phyloP scores from a whole-genome alignment of 2,888 invertebrate genomes.

The Marronus borbonicus region DNA sequence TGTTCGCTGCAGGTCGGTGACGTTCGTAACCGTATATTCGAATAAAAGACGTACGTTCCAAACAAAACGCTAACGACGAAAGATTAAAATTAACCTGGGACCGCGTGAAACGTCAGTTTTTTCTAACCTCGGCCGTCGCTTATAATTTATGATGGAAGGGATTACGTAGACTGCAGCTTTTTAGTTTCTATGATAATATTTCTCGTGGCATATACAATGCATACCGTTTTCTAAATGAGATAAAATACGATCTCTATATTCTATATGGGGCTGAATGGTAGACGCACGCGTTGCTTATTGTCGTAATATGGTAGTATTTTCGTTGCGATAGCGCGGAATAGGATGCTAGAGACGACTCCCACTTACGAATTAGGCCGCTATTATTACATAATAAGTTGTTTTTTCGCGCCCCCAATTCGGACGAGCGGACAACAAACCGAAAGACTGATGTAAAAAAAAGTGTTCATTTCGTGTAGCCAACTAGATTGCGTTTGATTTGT shows the following conservation, averaged over 20 bases:
- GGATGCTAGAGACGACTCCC: constrained; percentile 25
- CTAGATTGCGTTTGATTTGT: constrained; percentile 35
- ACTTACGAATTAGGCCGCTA: constrained; percentile 27
- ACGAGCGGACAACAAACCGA: constrained; percentile 16
- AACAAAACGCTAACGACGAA: constrained; percentile 38
- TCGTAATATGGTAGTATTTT: constrained; percentile 34
- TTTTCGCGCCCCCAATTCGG: constrained; percentile 20
- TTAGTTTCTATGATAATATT: constrained; percentile 58
- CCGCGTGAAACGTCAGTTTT: constrained; percentile 52
- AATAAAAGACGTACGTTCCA: constrained; percentile 50
- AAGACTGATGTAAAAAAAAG: constrained; percentile 36
- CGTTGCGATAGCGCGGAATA: constrained; percentile 32
- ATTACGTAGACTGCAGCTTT: constrained; percentile 59
- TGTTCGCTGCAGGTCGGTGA: constrained; percentile 54
- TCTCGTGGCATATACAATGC: constrained; percentile 52
- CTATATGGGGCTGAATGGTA: constrained; percentile 7
- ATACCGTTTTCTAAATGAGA: constrained; percentile 23
- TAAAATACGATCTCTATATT: constrained; percentile 17
- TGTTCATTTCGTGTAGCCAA: constrained; percentile 17
- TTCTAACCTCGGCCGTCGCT: constrained; percentile 54
- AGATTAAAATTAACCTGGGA: constrained; percentile 49
- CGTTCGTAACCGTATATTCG: constrained; percentile 53
- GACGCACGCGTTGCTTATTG: constrained; percentile 24
- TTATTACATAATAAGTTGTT: constrained; percentile 37
- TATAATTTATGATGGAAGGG: constrained; percentile 59